Evolutionary conservation across 2,113 vertebrate species (phyloP).

Genomic region (Caranx melampygus): DNA sequence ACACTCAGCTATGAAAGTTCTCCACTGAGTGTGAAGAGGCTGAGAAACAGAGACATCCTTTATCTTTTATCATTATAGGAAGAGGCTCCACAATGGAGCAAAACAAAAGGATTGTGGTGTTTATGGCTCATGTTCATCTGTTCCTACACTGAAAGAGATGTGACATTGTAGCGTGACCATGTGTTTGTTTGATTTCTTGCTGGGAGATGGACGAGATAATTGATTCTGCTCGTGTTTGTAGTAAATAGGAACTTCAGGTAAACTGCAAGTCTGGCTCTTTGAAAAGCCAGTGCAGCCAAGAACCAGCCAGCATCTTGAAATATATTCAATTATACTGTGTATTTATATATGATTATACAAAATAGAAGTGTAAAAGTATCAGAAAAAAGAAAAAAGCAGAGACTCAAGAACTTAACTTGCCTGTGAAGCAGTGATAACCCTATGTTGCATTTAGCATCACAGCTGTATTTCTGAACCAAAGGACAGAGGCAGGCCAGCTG

Average conservation of each 20-base stretch:
- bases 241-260: neutral
- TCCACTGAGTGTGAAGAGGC: constrained; percentile 13
- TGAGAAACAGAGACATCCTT: neutral
- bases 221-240: neutral
- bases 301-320: too few species aligned
- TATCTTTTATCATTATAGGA: constrained; percentile 6
- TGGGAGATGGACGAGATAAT: neutral
- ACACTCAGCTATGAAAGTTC: constrained; percentile 29
- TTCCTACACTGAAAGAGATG: neutral
- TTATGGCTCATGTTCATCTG: neutral
- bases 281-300: too few species aligned
- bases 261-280: neutral
- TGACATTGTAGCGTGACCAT: neutral
- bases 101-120: neutral
- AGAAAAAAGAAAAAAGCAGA: neutral
- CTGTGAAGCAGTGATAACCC: too few species aligned
- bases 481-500: too few species aligned
- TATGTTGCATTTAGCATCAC: too few species aligned
- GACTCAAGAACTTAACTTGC: neutral
- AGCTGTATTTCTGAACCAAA: too few species aligned
- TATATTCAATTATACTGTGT: too few species aligned
- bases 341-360: too few species aligned
- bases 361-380: neutral
- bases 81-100: neutral
- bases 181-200: neutral